Percentiles rank a stretch among this genome's conserved stretches.
Conservation (phyloP, 1,140 invertebrate genomes). For the Arion vulgaris region DNA sequence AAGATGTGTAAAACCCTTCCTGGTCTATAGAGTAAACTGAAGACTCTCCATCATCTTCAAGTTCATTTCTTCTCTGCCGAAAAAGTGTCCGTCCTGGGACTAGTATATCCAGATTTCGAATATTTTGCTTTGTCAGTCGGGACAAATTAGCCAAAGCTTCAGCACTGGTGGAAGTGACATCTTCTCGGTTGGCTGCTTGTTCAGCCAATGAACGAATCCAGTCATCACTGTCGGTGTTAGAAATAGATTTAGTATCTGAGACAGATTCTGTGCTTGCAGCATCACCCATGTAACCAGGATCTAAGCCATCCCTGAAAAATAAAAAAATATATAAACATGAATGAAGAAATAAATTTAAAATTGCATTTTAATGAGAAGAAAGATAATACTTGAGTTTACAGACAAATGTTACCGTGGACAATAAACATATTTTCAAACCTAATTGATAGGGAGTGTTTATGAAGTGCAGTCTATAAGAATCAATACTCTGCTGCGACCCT, state of each 20-base stretch:
- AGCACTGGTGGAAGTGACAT: constrained; percentile 52
- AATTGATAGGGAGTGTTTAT: too few species aligned
- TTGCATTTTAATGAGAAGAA: too few species aligned
- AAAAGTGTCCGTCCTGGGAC: constrained; percentile 44
- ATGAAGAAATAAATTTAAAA: background rate
- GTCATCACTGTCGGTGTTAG: constrained; percentile 53
- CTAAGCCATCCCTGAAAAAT: constrained; percentile 49
- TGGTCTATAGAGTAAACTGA: constrained; percentile 96
- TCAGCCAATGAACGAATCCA: constrained; percentile 61
- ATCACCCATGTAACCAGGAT: constrained; percentile 57
- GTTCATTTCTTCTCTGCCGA: constrained; percentile 66
- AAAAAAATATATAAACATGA: background rate
- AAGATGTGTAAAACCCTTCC: constrained; percentile 97
- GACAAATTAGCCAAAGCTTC: constrained; percentile 54
- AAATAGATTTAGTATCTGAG: constrained; percentile 53
- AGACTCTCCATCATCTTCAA: constrained; percentile 89
- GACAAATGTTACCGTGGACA: too few species aligned
- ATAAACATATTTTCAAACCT: too few species aligned
- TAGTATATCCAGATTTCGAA: constrained; percentile 60
- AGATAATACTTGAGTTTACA: too few species aligned
- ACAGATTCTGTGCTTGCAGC: constrained; percentile 51
- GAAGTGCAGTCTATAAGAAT: too few species aligned
- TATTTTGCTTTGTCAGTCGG: constrained; percentile 61
- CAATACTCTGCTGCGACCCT: too few species aligned
- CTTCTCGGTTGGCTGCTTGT: constrained; percentile 53